Base-by-base conservation (phyloP, 2,888 invertebrate species). In the Dolichopus griseipennis region DNA sequence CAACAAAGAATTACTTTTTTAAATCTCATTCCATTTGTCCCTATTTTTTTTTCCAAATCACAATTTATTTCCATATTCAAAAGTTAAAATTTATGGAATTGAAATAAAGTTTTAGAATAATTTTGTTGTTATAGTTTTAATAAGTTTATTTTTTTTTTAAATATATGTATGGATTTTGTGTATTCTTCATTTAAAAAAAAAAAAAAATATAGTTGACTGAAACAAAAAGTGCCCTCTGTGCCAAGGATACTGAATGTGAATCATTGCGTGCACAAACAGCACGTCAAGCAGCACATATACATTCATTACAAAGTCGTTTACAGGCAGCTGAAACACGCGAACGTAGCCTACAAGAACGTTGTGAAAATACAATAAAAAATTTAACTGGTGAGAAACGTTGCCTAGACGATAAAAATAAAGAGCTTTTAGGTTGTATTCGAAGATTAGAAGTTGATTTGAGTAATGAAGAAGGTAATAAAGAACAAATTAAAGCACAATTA, bases 201-300 rank as follows among this genome's bases (percentile, higher is more conserved):
- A n/a, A n/a, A n/a, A n/a, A n/a, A n/a, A n/a, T 63, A 21, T 21
- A 91, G 90, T 83, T 90, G 43, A 86, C 87, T 73, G 90, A 91
- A 74, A 83, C 87, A 76, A 90, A 89, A 81, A 86, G 85, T 71
- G 87, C 87, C 75, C 83, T 92, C 78, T 84, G 91, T 74, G 84
- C 87, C 37, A 83, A 89, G 74, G 92, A 93, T 74, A 85, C 92
- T 70, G 91, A 91, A 77, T 87, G 89, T 37, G 93, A 93, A 78
- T 88, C 89, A 21, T 90, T 93, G 74, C 90, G 91, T 9, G 91
- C 93, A 71, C 93, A 93, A 79, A 87, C 91, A 65, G 93, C 92
- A 1, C 84, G 93, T 61, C 92, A 93, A 79, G 90, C 89, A 75
- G 88, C 93, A 0, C 84, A 93, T 64, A 90, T 93, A 73, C 86